Base-by-base conservation (phyloP, 1,140 invertebrate genomes). In the Drosophila kepulauana region DNA sequence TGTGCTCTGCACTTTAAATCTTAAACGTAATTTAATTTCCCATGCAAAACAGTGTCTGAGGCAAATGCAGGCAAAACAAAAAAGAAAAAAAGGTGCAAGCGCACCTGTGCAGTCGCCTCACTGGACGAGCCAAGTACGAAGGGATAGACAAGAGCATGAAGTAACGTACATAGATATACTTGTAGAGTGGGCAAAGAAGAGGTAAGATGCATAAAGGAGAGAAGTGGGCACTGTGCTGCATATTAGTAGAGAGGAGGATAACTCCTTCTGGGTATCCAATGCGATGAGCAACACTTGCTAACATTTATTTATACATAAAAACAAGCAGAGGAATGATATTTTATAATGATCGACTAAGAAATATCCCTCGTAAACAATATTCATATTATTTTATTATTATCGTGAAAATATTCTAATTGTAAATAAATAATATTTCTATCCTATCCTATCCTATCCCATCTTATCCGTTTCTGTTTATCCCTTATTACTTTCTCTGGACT, bases 1-100 rank as follows among this genome's bases (percentile, higher is more conserved):
- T 73, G 30, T 54, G 38, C 67, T 25, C 49, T 63, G 78, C 82
- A 78, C 66, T 78, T 85, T 86, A 85, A 85, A 75, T 85, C 82
- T 72, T 75, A 79, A 78, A 72, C 59, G 64, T 86, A 72, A 85
- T 85, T 86, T 86, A 68, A 85, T 85, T 86, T 86, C 46, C 70
- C 78, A 71, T 75, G 82, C 69, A 68, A 62, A 78, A 67, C 64
- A 78, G 69, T 4, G 43, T 33, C 54, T 52, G 30, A 20, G 35
- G 35, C 41, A 28, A n/a, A 49, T 10, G 46, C 59, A 62, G 62
- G 62, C 45, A 48, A 28, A 25, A 25, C 20, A 25, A 20, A 20
- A 3, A 20, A 0, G 3, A 25, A 25, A 25, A 25, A 25, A 16
- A 52, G 45, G 5, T 48, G 46, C 68, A 73, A 54, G 64, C 70